Base-by-base conservation (phyloP, 2,888 invertebrate genomes). In the Seira ritae region DNA sequence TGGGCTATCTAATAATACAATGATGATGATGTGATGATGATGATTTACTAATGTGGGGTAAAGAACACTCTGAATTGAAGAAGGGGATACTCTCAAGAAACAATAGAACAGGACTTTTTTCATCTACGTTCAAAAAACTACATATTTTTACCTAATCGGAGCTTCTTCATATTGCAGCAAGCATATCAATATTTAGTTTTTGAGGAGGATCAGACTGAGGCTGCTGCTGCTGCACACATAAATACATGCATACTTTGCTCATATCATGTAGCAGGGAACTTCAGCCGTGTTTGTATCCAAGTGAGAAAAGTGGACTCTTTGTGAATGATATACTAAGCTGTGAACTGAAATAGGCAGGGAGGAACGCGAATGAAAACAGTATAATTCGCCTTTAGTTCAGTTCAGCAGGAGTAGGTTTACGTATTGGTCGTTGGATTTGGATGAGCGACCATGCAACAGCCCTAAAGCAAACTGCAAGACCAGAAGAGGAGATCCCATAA, bases 371-470 rank as follows among this genome's bases (percentile, higher is more conserved):
- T 8, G 31, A 31, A 8, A 31, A 31, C 2, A 31, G 55, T 55
- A 12, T 15, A 55, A 55, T 55, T 55, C 12, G 17, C 55, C 55
- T 55, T 55, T 15, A 55, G 3, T 55, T 55, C 55, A 55, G 3
- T 55, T 12, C 55, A 31, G 31, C 31, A 31, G 31, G 8, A 31
- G 31, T 31, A 31, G 31, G n/a, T n/a, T 31, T 31, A 31, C 12
- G 55, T 17, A 55, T 55, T 55, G 17, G 55, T n/a, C 55, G 55
- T 55, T 55, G 55, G 50, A 50, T 67, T 10, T 75, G 75, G 55
- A 75, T 67, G 75, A 75, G 75, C 75, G 19, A 75, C 67, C 67
- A 67, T 67, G 67, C 75, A 75, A 75, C 75, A 75, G 66, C 67
- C 24, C 55, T 55, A 55, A 12, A 55, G 17, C 55, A n/a, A 17